Evolutionary conservation across 1,140 invertebrate species (phyloP).

Genomic region (Drosophila prosaltans): DNA sequence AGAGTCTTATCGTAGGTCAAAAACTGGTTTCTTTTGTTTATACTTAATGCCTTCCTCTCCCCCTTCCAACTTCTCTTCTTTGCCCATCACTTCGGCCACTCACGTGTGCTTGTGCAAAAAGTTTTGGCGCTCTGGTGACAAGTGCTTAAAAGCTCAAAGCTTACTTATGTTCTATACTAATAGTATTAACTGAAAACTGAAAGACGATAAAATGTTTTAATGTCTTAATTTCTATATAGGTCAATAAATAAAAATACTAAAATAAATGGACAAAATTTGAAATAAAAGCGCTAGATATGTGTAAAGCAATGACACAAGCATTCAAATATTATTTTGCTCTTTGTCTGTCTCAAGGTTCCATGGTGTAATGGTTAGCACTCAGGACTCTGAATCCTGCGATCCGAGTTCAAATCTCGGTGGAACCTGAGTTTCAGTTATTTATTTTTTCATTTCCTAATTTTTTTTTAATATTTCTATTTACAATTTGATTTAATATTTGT

Average conservation of each 20-base stretch:
- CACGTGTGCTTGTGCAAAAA: constrained; percentile 4
- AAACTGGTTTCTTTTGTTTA: constrained; percentile 14
- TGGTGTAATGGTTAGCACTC: constrained; percentile 96
- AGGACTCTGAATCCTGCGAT: constrained; percentile 96
- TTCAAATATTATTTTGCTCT: constrained; percentile 7
- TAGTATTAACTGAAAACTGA: not conserved
- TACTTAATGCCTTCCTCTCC: not conserved
- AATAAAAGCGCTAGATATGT: not conserved
- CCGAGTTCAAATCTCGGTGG: constrained; percentile 93
- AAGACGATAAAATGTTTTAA: not conserved
- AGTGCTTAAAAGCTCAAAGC: constrained; percentile 16
- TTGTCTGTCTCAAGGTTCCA: constrained; percentile 82
- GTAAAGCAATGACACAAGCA: not conserved
- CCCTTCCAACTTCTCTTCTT: not conserved
- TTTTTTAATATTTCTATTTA: not conserved
- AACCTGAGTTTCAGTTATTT: constrained; percentile 63
- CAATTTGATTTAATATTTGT: too few species aligned
- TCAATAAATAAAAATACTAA: not conserved
- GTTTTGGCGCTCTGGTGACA: not conserved
- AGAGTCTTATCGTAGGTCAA: constrained; percentile 18
- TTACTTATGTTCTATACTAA: not conserved
- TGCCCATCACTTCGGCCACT: not conserved
- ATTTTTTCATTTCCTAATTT: not conserved
- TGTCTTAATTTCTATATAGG: not conserved
- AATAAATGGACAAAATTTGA: not conserved